Conservation (phyloP, 2,797 vertebrate species). For the Hapalemur alaotrensis region DNA sequence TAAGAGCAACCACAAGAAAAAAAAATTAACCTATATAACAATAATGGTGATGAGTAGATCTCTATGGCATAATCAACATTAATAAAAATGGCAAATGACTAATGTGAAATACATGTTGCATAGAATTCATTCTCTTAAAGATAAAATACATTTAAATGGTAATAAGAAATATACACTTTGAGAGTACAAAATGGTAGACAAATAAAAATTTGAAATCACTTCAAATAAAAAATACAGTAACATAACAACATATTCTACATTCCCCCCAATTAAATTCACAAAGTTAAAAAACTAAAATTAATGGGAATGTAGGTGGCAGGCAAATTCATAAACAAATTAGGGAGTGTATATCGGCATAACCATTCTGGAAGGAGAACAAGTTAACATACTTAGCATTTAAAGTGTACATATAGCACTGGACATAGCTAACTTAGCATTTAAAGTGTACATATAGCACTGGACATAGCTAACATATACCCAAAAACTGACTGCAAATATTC, state of each 20-base stretch:
- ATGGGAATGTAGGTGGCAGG: not conserved
- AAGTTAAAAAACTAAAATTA: not conserved
- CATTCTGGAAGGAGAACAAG: not conserved
- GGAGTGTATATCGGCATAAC: not conserved
- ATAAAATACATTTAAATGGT: not conserved
- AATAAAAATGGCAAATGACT: not conserved
- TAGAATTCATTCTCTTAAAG: not conserved
- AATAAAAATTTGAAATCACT: not conserved
- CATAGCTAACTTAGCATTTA: not conserved
- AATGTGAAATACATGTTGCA: not conserved
- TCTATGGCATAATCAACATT: not conserved
- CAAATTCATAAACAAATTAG: not conserved
- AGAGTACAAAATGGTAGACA: not conserved
- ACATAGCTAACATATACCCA: not conserved
- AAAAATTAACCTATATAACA: not conserved
- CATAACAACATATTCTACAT: not conserved
- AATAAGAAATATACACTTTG: not conserved
- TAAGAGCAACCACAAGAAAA: not conserved
- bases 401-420: not conserved
- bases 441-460: not conserved
- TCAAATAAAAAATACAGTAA: not conserved
- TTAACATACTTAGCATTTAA: not conserved
- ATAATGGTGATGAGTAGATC: not conserved
- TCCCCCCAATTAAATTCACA: not conserved
- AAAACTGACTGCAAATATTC: not conserved